Conservation (phyloP, 2,888 invertebrate species). For the Diarsia brunnea region DNA sequence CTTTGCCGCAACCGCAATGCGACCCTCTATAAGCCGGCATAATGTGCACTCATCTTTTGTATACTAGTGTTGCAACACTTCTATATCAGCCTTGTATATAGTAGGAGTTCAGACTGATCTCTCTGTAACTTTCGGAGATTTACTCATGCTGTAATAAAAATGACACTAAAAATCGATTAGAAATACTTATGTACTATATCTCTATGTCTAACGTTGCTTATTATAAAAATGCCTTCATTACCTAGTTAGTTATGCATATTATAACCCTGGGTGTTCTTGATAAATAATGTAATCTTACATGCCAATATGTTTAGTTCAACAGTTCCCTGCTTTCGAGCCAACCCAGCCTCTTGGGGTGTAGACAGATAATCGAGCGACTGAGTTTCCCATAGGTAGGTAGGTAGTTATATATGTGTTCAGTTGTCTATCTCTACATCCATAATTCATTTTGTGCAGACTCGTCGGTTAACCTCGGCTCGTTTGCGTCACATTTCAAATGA, state of each 20-base stretch:
- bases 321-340: slow-evolving; percentile 24
- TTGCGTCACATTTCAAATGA: slow-evolving; percentile 24
- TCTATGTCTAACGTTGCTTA: neutral
- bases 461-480: slow-evolving; percentile 31
- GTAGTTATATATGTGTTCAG: slow-evolving; percentile 27
- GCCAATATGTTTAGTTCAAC: slow-evolving; percentile 3
- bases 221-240: neutral
- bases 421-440: slow-evolving; percentile 50
- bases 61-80: neutral
- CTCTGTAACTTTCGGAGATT: neutral
- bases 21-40: slow-evolving; percentile 33
- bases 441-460: slow-evolving; percentile 53
- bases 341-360: slow-evolving; percentile 48
- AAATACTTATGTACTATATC: neutral
- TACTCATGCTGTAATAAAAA: neutral
- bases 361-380: slow-evolving; percentile 56
- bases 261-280: neutral
- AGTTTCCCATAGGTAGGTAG: slow-evolving; percentile 29
- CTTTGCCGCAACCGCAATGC: slow-evolving; percentile 60
- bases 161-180: neutral
- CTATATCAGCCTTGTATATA: neutral
- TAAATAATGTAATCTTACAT: neutral
- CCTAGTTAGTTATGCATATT: neutral
- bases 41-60: slow-evolving; percentile 48
- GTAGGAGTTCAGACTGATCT: neutral